Base-by-base conservation (phyloP, 2,888 invertebrate genomes). In the Empis stercorea region DNA sequence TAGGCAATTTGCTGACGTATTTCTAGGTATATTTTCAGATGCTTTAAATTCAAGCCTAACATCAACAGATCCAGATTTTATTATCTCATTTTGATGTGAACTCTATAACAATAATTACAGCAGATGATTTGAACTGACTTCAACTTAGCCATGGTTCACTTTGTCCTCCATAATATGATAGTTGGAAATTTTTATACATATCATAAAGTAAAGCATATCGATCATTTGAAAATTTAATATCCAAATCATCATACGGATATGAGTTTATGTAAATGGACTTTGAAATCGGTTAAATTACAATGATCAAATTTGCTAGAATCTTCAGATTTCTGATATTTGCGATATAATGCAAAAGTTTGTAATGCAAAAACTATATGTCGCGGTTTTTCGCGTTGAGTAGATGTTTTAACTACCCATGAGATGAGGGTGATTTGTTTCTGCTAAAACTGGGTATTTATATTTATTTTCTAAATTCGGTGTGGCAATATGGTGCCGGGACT, bases 71-170 rank as follows among this genome's bases (percentile, higher is more conserved):
- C 55, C 56, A 23, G 47, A 44, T 52, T 58, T 58, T 7, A 59
- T 41, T 1, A 47, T 34, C 48, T 60, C 57, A 37, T 56, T 56
- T 52, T 59, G 57, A 44, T 55, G 48, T 11, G 55, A 55, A 50
- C 58, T 59, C 58, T 44, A 59, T 52, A 17, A 58, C 56, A 42
- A 56, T 51, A 23, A 59, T 45, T 9, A 59, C 59, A n/a, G 56
- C 56, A 13, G 7, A 4, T 4, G 14, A 15, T 15, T 30, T 14
- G 16, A 43, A 43, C 15, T 60, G 52, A 27, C 57, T 56, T 10
- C 58, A 37, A 38, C 46, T 27, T 34, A 39, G 27, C 2, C 13
- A 32, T 30, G 55, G 52, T 44, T 54, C 52, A 15, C 39, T 23
- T 10, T 50, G 23, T 27, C 43, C 40, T 14, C 40, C 37, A 47